Conservation (phyloP, 2,888 invertebrate species). For the Agriotes lineatus region DNA sequence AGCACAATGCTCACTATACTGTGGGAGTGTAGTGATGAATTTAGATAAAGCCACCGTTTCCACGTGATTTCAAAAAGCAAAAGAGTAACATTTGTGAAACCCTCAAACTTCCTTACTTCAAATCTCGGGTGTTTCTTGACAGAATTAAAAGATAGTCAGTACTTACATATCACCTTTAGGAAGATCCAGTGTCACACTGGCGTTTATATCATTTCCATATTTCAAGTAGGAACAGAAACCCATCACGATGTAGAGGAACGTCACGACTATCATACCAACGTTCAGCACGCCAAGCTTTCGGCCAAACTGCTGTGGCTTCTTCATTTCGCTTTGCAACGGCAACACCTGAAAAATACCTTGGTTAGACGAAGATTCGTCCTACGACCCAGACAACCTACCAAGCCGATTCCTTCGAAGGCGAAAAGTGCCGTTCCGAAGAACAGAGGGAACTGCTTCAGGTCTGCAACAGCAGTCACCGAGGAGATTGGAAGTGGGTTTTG, state of each 20-base stretch:
- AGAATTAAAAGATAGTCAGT: no score
- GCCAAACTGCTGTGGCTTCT: conserved; percentile 81
- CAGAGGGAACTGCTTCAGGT: conserved; percentile 77
- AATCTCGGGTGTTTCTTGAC: no score
- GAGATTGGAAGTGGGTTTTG: conserved; percentile 77
- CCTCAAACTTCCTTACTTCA: no score
- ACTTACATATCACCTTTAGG: conserved; percentile 65
- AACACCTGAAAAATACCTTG: conserved; percentile 74
- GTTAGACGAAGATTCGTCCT: not conserved
- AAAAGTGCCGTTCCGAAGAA: conserved; percentile 97
- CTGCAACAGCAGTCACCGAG: conserved; percentile 73
- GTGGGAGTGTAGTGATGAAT: no score
- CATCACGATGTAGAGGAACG: conserved; percentile 80
- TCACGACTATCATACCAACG: conserved; percentile 87
- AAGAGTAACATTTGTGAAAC: no score
- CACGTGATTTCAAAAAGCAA: no score
- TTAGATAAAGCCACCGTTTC: no score
- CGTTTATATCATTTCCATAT: conserved; percentile 85
- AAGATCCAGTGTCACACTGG: conserved; percentile 91
- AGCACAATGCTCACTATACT: no score
- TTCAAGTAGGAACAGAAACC: conserved; percentile 91
- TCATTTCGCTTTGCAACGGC: conserved; percentile 94
- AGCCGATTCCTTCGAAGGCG: conserved; percentile 95
- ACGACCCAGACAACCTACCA: conserved; percentile 71
- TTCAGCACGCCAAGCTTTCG: conserved; percentile 88